A percentile compares a stretch with the other conserved stretches of the same genome.
Evolutionary conservation across 2,113 vertebrate species (phyloP).

Genomic region (Notarius quadriscutis): DNA sequence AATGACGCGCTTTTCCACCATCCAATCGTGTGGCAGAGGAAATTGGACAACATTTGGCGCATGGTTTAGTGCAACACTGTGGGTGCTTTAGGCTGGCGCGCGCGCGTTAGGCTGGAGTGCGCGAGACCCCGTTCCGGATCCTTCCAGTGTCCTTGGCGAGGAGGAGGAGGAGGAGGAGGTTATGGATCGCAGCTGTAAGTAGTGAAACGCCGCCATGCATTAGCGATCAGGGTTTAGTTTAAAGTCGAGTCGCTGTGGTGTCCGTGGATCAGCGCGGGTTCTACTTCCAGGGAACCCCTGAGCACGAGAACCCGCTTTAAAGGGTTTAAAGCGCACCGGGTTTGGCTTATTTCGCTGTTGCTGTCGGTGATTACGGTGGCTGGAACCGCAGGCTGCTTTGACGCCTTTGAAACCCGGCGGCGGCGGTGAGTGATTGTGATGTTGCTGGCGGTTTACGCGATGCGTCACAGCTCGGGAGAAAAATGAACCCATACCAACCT

Average conservation of each 20-base stretch:
- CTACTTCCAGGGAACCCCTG: not conserved
- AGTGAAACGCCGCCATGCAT: not conserved
- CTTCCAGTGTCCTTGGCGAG: no score
- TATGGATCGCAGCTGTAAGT: not conserved
- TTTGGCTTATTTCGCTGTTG: not conserved
- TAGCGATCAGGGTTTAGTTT: not conserved
- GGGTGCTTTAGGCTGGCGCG: no score
- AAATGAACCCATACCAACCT: not conserved
- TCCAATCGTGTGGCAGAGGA: no score
- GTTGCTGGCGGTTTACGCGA: not conserved
- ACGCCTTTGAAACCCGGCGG: not conserved
- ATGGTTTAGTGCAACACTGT: no score
- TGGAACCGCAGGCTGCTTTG: not conserved
- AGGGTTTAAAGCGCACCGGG: not conserved
- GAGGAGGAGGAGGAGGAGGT: no score
- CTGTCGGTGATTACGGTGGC: not conserved
- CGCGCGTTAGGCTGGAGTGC: no score
- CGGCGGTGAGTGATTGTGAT: not conserved
- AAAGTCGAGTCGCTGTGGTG: no score
- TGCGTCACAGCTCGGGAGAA: not conserved
- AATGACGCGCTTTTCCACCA: no score
- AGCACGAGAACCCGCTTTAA: not conserved
- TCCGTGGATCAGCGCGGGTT: not conserved
- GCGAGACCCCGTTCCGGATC: no score
- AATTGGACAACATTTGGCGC: no score